Conservation (phyloP, 2,888 invertebrate species). For the Gordius sp. region DNA sequence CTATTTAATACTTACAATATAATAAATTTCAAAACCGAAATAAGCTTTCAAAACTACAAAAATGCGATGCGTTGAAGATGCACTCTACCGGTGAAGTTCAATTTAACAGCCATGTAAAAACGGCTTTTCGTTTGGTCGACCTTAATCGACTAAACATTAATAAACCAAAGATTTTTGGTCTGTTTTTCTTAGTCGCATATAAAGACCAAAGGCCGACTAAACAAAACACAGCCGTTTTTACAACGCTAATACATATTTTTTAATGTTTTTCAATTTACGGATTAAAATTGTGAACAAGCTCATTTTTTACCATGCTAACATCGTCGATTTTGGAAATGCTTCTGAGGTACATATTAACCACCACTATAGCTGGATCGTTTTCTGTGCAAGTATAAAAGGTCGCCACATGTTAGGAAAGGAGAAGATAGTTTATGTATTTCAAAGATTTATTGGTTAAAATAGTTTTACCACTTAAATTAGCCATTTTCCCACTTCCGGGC, state of each 20-base stretch:
- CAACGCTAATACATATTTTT: not conserved
- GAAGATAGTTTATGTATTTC: too few species aligned
- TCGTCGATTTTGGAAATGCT: conserved; percentile 93
- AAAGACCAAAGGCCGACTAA: not conserved
- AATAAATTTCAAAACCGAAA: too few species aligned
- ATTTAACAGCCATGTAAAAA: too few species aligned
- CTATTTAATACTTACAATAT: too few species aligned
- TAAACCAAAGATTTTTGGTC: too few species aligned
- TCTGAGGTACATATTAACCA: conserved; percentile 88
- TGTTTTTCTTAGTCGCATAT: too few species aligned
- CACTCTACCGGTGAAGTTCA: too few species aligned
- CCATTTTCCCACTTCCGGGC: conserved; percentile 4
- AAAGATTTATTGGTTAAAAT: not conserved
- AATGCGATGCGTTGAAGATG: too few species aligned
- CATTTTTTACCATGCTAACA: conserved; percentile 80
- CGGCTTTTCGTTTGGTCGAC: too few species aligned
- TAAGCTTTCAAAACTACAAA: too few species aligned
- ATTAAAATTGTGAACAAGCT: not conserved
- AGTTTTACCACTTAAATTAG: not conserved
- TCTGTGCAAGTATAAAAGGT: conserved; percentile 22
- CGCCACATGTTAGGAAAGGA: conserved; percentile 11
- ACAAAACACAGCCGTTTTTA: not conserved
- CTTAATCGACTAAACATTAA: too few species aligned
- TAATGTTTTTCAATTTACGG: not conserved
- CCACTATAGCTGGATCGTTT: conserved; percentile 87